Conservation (phyloP, 2,113 vertebrate species). For the Gymnorhina tibicen region DNA sequence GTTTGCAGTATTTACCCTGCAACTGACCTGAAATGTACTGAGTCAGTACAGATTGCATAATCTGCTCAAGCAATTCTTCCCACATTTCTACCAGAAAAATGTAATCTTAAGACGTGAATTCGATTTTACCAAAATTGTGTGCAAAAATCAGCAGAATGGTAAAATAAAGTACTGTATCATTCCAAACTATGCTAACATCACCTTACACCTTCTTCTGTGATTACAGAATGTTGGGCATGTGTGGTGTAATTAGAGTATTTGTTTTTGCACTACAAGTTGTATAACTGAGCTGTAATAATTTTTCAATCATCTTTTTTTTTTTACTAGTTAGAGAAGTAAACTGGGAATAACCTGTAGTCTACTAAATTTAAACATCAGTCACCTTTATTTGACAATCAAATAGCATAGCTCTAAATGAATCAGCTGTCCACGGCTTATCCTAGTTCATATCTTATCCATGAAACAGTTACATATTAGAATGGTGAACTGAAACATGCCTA, state of each 20-base stretch:
- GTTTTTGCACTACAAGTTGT: not conserved
- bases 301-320: constrained; percentile 9
- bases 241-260: constrained; percentile 5
- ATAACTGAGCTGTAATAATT: constrained; percentile 41
- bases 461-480: not conserved
- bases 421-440: not conserved
- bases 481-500: not conserved
- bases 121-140: not conserved
- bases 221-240: not conserved
- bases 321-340: constrained; percentile 22
- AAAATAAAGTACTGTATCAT: not conserved
- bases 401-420: constrained; percentile 11
- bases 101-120: not conserved
- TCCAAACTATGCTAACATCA: not conserved
- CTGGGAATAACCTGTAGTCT: not conserved
- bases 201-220: not conserved
- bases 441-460: not conserved
- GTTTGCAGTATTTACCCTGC: not conserved
- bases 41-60: not conserved
- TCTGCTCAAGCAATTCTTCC: not conserved
- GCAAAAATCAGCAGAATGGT: not conserved
- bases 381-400: constrained; percentile 44
- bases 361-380: constrained; percentile 28
- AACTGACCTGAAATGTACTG: not conserved
- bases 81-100: not conserved